Percentiles rank a stretch among this genome's conserved stretches.
Evolutionary conservation across 2,888 invertebrate genomes (phyloP).

Genomic region (Brachypalpus laphriformis): DNA sequence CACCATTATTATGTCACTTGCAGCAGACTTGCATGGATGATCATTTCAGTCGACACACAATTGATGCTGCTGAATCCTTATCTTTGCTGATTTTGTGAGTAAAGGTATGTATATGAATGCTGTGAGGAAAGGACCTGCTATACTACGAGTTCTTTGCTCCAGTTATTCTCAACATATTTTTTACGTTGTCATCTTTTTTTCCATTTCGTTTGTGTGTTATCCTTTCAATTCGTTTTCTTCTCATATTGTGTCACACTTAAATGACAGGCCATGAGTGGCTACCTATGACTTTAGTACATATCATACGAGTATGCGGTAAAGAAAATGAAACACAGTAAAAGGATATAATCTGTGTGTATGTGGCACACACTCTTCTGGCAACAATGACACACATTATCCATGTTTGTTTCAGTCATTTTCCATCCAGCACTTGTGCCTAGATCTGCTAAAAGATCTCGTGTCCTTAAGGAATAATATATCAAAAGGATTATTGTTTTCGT

Average conservation of each 20-base stretch:
- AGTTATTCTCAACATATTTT: constrained; percentile 45
- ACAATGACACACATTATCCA: constrained; percentile 58
- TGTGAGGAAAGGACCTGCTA: constrained; percentile 30
- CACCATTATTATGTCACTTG: constrained; percentile 56
- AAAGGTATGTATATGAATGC: background rate
- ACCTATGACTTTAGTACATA: constrained; percentile 36
- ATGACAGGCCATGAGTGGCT: constrained; percentile 68
- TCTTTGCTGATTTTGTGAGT: constrained; percentile 25
- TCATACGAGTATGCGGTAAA: background rate
- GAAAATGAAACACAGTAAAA: background rate
- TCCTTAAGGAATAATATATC: constrained; percentile 41
- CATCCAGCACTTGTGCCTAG: constrained; percentile 27
- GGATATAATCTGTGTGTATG: constrained; percentile 26
- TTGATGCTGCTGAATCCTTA: constrained; percentile 65
- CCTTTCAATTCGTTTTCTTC: constrained; percentile 53
- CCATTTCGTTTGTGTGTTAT: constrained; percentile 37
- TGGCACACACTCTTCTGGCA: constrained; percentile 37
- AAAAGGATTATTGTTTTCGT: constrained; percentile 27
- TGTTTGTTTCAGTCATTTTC: constrained; percentile 50
- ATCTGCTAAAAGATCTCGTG: constrained; percentile 4
- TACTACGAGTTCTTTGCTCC: constrained; percentile 63
- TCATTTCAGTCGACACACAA: constrained; percentile 70
- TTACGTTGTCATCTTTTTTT: background rate
- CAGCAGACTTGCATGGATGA: constrained; percentile 64
- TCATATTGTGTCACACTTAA: constrained; percentile 49